phyloP scores from a whole-genome alignment of 2,888 invertebrate species.

The Chymomyza caudatula region DNA sequence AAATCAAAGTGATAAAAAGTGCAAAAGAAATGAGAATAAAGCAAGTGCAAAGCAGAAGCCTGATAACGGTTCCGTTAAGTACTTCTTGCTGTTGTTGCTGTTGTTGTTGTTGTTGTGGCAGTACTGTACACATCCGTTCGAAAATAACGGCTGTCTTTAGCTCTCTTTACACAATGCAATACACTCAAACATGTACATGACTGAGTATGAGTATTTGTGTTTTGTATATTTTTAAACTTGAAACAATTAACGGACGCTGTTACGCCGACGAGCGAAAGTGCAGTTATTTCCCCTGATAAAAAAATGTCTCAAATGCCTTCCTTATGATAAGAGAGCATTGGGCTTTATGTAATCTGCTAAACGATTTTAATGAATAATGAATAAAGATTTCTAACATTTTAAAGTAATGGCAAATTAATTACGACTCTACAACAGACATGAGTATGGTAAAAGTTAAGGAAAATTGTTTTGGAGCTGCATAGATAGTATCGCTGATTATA shows the following conservation, averaged over 20 bases:
- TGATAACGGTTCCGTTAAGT: conserved; percentile 16
- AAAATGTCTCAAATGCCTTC: not conserved
- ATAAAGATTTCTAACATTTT: too few relatives aligned
- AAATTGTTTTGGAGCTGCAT: too few relatives aligned
- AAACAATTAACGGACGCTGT: not conserved
- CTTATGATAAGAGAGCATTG: not conserved
- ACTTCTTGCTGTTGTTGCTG: conserved; percentile 19
- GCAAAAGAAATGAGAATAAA: not conserved
- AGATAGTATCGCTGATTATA: too few relatives aligned
- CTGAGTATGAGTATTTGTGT: not conserved
- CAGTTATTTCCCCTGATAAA: not conserved
- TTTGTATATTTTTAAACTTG: not conserved
- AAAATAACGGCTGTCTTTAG: conserved; percentile 45
- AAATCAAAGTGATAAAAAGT: conserved; percentile 47
- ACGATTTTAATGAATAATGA: too few relatives aligned
- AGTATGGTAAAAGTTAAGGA: too few relatives aligned
- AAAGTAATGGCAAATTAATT: too few relatives aligned
- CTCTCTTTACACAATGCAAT: not conserved
- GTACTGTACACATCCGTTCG: conserved; percentile 46
- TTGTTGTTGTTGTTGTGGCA: conserved; percentile 8
- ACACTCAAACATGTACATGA: not conserved
- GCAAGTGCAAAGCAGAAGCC: conserved; percentile 31
- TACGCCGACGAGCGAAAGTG: not conserved
- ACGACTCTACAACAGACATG: too few relatives aligned
- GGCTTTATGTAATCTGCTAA: too few relatives aligned